These are phyloP conservation scores for Labia minor DNA, from an alignment of 2,888 invertebrate species.

Conservation along the genomic window DNA sequence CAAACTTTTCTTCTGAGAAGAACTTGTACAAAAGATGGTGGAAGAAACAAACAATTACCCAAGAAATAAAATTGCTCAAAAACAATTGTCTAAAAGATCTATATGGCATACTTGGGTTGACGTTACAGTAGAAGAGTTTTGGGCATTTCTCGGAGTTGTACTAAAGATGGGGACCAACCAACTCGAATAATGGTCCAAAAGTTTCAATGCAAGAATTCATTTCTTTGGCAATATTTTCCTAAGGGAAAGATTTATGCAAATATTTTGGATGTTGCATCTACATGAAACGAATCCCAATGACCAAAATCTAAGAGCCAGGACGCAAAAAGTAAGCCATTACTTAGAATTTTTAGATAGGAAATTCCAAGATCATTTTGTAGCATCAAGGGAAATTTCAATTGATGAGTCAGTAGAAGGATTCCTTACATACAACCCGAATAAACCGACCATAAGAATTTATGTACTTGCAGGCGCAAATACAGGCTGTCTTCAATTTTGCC, in stretches of 20 bases:
- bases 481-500: not conserved
- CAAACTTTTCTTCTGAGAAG: no score
- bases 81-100: no score
- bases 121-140: slow-evolving; percentile 24
- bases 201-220: slow-evolving; percentile 20
- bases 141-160: slow-evolving; percentile 26
- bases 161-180: slow-evolving; percentile 26
- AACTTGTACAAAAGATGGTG: no score
- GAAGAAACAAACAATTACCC: no score
- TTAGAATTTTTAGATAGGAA: slow-evolving; percentile 19
- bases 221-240: slow-evolving; percentile 19
- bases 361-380: slow-evolving; percentile 14
- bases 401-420: slow-evolving; percentile 27
- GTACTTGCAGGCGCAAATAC: slow-evolving; percentile 19
- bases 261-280: slow-evolving; percentile 25
- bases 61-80: no score
- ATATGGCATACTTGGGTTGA: slow-evolving; percentile 22
- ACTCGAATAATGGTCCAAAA: slow-evolving; percentile 25
- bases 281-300: slow-evolving; percentile 17
- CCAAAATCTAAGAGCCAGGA: no score
- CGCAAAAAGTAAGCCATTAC: slow-evolving; percentile 16
- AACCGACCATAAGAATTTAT: slow-evolving; percentile 26
- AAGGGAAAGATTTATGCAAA: slow-evolving; percentile 23
- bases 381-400: not conserved
- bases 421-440: slow-evolving; percentile 26